A percentile compares a stretch with the other conserved stretches of the same genome.
Evolutionary conservation across 2,113 vertebrate genomes (phyloP).

Genomic region (Xyrauchen texanus): DNA sequence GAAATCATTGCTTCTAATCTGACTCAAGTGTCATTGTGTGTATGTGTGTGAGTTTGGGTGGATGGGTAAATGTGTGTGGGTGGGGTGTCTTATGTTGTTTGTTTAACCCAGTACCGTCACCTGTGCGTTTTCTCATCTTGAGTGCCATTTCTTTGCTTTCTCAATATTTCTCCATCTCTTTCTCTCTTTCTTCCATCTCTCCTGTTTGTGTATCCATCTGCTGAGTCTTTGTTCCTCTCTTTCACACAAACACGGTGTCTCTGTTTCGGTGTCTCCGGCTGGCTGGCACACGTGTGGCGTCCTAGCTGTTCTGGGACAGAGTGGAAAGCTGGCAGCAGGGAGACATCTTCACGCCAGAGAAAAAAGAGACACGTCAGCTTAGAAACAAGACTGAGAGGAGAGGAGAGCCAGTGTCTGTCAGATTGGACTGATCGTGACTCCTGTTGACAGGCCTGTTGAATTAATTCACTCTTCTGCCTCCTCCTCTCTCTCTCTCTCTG

Average conservation of each 20-base stretch:
- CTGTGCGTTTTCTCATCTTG: slow-evolving; percentile 22
- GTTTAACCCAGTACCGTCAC: slow-evolving; percentile 13
- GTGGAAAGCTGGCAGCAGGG: slow-evolving; percentile 36
- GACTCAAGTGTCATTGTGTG: slow-evolving; percentile 11
- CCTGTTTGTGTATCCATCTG: slow-evolving; percentile 35
- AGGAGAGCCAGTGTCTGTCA: neutral
- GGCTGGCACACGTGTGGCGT: slow-evolving; percentile 28
- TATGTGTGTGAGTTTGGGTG: slow-evolving; percentile 6
- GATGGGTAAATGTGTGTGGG: slow-evolving; percentile 30
- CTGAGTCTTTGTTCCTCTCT: slow-evolving; percentile 34
- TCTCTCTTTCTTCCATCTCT: slow-evolving; percentile 37
- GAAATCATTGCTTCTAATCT: slow-evolving; percentile 46
- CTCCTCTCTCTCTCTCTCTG: slow-evolving; percentile 25
- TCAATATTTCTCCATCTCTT: neutral
- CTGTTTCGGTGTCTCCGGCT: slow-evolving; percentile 37
- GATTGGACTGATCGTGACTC: slow-evolving; percentile 60
- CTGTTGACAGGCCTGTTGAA: slow-evolving; percentile 67
- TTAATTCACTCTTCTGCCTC: slow-evolving; percentile 52
- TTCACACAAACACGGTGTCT: slow-evolving; percentile 46
- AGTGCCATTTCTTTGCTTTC: neutral
- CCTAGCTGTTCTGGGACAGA: slow-evolving; percentile 42
- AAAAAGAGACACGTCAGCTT: slow-evolving; percentile 41
- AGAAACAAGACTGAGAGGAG: slow-evolving; percentile 45
- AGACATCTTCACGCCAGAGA: slow-evolving; percentile 42
- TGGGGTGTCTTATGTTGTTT: slow-evolving; percentile 35